These are phyloP conservation scores for Malurus cyaneus DNA, from an alignment of 2,113 vertebrate species.

Conservation along the genomic window DNA sequence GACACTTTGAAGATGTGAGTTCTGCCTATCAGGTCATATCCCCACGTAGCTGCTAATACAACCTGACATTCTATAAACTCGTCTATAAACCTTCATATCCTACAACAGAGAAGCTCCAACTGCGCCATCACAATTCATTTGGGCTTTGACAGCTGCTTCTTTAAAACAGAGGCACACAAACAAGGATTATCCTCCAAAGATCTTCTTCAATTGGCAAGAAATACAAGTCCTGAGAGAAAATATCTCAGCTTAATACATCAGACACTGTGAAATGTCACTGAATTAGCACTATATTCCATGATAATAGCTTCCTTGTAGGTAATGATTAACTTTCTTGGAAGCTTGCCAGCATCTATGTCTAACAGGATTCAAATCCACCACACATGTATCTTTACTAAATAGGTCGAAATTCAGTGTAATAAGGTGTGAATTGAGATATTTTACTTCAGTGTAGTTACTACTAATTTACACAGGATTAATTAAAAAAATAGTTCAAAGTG, in stretches of 20 bases:
- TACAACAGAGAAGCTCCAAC: not conserved
- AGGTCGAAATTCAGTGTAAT: not conserved
- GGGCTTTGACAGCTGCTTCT: not conserved
- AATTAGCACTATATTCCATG: not conserved
- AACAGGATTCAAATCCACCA: not conserved
- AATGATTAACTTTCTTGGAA: not conserved
- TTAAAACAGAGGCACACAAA: not conserved
- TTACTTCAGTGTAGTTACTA: not conserved
- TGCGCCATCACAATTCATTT: not conserved
- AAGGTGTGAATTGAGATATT: not conserved
- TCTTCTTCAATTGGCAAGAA: not conserved
- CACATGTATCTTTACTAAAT: not conserved
- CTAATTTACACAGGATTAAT: not conserved
- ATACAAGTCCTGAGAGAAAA: not conserved
- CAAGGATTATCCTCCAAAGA: not conserved
- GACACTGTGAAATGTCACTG: not conserved
- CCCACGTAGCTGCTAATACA: constrained; percentile 10
- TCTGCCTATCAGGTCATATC: constrained; percentile 19
- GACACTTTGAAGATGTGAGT: constrained; percentile 36
- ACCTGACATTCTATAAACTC: constrained; percentile 44
- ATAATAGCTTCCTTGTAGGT: not conserved
- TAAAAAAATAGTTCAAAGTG: not conserved
- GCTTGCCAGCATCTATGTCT: not conserved
- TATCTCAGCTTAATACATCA: not conserved
- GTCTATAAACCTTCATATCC: constrained; percentile 1